Percentiles rank a stretch among this genome's conserved stretches.
Conservation (phyloP, 64 coral and sea anemone species). For the Actinia tenebrosa region DNA sequence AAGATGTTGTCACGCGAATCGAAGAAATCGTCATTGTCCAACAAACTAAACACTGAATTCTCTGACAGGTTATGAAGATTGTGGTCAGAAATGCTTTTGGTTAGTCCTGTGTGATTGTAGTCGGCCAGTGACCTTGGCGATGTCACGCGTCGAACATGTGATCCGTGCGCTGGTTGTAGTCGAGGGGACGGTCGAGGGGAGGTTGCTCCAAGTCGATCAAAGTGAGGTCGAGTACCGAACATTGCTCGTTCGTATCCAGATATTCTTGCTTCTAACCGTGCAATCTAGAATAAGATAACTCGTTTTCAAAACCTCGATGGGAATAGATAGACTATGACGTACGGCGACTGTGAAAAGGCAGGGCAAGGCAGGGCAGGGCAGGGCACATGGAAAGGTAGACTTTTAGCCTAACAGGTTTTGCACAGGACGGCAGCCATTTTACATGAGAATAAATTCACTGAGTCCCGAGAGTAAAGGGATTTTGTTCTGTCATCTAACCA, state of each 20-base stretch:
- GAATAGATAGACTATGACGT: too few relatives aligned
- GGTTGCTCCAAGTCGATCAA: conserved; percentile 32
- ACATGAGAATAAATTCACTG: too few relatives aligned
- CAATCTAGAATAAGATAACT: conserved; percentile 42
- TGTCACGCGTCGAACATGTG: conserved; percentile 80
- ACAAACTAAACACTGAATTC: conserved; percentile 17
- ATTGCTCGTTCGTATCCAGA: conserved; percentile 96
- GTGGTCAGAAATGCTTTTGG: conserved; percentile 75
- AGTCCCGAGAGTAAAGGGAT: too few relatives aligned
- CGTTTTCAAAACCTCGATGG: not conserved
- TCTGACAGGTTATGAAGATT: conserved; percentile 45
- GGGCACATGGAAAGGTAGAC: too few relatives aligned
- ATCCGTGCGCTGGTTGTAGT: not conserved
- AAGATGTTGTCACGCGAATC: conserved; percentile 4
- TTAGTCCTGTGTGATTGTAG: conserved; percentile 36
- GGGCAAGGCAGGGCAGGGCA: too few relatives aligned
- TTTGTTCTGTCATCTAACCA: too few relatives aligned
- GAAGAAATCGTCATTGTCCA: conserved; percentile 34
- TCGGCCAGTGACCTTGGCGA: conserved; percentile 52
- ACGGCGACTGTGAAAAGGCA: too few relatives aligned
- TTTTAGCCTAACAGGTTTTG: too few relatives aligned
- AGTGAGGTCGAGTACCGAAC: conserved; percentile 63
- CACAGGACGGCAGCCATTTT: too few relatives aligned
- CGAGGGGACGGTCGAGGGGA: conserved; percentile 15
- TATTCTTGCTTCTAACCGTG: conserved; percentile 86